Evolutionary conservation across 2,888 invertebrate species (phyloP).

Genomic region (Himalopsyche anomala): DNA sequence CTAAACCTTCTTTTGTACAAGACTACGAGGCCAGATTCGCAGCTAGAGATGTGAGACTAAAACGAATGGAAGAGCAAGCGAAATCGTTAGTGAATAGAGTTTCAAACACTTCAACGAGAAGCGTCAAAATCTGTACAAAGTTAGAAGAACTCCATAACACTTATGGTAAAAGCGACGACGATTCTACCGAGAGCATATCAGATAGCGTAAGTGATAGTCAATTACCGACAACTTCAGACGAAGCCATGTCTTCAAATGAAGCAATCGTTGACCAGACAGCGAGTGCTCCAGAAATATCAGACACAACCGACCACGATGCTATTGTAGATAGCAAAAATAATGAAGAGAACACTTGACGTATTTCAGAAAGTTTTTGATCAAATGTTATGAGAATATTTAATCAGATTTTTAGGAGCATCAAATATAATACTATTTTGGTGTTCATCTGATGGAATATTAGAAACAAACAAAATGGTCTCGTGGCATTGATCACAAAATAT

Average conservation of each 20-base stretch:
- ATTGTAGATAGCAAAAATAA: conserved; percentile 14
- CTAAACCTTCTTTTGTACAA: conserved; percentile 69
- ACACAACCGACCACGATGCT: neutral
- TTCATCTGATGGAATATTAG: too few species aligned
- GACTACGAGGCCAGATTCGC: conserved; percentile 80
- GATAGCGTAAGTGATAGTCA: conserved; percentile 38
- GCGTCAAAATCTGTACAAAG: conserved; percentile 83
- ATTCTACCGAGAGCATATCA: neutral
- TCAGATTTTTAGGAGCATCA: too few species aligned
- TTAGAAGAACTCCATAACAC: conserved; percentile 86
- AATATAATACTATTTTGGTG: too few species aligned
- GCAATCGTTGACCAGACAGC: neutral
- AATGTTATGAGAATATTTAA: neutral
- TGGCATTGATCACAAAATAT: too few species aligned
- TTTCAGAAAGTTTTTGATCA: neutral
- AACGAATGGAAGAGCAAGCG: conserved; percentile 88
- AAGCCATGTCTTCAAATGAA: conserved; percentile 9
- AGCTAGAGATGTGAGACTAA: conserved; percentile 81
- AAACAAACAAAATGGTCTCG: too few species aligned
- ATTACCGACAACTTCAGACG: conserved; percentile 40
- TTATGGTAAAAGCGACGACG: conserved; percentile 73
- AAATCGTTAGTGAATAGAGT: conserved; percentile 86
- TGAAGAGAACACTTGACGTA: neutral
- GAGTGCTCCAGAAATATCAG: neutral
- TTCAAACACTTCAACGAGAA: conserved; percentile 83